phyloP scores from a whole-genome alignment of 1,140 invertebrate genomes.

The Battus philenor region DNA sequence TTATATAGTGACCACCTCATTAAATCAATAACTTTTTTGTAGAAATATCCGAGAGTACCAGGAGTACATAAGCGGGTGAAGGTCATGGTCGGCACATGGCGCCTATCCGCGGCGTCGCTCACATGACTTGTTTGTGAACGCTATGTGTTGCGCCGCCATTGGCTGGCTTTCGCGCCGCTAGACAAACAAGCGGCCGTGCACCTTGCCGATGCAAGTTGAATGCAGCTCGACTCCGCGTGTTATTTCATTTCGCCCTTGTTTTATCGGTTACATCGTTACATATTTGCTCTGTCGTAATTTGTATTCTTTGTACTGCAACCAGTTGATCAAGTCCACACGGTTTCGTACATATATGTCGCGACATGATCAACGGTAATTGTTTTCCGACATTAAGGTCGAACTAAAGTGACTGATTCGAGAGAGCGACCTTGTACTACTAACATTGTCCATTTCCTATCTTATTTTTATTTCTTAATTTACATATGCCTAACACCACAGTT shows the following conservation, averaged over 20 bases:
- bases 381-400: conserved; percentile 27
- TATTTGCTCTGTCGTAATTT: background rate
- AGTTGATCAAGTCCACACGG: conserved; percentile 6
- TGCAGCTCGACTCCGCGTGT: background rate
- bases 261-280: conserved; percentile 1
- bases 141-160: conserved; percentile 42
- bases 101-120: conserved; percentile 24
- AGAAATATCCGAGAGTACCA: background rate
- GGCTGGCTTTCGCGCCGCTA: conserved; percentile 23
- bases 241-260: background rate
- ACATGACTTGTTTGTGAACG: conserved; percentile 39
- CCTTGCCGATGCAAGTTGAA: background rate
- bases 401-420: conserved; percentile 20
- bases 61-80: conserved; percentile 36
- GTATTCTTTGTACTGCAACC: background rate
- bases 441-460: conserved; percentile 14
- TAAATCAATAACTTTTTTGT: too few relatives aligned
- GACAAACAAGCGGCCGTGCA: background rate
- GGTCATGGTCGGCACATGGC: conserved; percentile 47
- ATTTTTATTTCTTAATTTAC: too few relatives aligned
- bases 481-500: too few relatives aligned
- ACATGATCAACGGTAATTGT: conserved; percentile 15
- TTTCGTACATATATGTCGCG: conserved; percentile 8
- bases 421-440: conserved; percentile 28
- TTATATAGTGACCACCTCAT: too few relatives aligned